Conservation (phyloP, 2,113 vertebrate species). For the Neotoma lepida region DNA sequence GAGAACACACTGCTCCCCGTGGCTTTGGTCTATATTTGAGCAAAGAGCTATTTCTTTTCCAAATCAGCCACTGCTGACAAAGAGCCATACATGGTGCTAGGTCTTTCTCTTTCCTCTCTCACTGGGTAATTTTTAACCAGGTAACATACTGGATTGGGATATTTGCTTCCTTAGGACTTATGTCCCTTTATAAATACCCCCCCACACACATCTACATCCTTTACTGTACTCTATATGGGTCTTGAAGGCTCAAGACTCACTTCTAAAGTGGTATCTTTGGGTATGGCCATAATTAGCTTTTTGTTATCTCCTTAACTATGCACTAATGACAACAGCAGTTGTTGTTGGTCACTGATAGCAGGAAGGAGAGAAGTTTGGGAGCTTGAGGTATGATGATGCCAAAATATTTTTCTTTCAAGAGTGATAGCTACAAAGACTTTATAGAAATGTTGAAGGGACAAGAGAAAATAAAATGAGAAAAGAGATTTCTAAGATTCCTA, state of each 20-base stretch:
- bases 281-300: background rate
- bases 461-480: background rate
- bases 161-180: background rate
- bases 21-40: background rate
- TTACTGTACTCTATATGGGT: background rate
- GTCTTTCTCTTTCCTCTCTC: background rate
- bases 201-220: background rate
- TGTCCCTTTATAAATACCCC: background rate
- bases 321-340: background rate
- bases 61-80: background rate
- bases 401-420: constrained; percentile 37
- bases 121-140: background rate
- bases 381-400: background rate
- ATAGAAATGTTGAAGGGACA: background rate
- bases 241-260: background rate
- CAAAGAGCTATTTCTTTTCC: background rate
- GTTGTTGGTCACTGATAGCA: background rate
- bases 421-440: background rate
- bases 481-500: background rate
- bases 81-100: background rate
- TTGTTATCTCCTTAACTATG: background rate
- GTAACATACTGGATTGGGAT: background rate
- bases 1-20: background rate
- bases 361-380: constrained; percentile 4
- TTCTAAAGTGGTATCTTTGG: background rate